A percentile compares a stretch with the other conserved stretches of the same genome.
These are phyloP conservation scores for Eutolmus rufibarbis DNA, from an alignment of 2,888 invertebrate species.

Conservation along the genomic window DNA sequence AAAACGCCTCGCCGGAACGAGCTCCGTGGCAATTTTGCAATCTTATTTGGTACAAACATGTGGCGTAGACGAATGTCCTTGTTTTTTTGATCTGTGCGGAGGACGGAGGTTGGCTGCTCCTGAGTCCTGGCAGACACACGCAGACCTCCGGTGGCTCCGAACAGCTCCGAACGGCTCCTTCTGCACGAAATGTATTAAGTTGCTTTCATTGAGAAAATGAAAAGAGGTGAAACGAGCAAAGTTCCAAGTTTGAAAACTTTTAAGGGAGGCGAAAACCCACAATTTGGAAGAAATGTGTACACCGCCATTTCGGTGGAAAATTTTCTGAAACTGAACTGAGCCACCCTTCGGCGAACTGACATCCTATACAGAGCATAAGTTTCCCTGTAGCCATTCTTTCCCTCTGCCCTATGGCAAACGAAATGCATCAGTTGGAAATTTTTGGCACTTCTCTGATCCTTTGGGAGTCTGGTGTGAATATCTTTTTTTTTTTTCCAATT, in stretches of 20 bases:
- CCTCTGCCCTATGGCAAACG: background rate
- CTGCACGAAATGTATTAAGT: background rate
- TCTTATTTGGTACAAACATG: slow-evolving; percentile 39
- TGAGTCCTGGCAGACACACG: background rate
- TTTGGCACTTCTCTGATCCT: slow-evolving; percentile 33
- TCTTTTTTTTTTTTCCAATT: slow-evolving; percentile 16
- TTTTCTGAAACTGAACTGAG: background rate
- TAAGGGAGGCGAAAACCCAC: slow-evolving; percentile 22
- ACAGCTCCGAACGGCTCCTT: background rate
- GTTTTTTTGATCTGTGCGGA: slow-evolving; percentile 7
- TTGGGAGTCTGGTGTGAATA: slow-evolving; percentile 34
- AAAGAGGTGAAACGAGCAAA: slow-evolving; percentile 39
- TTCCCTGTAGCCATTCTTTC: background rate
- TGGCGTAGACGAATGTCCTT: slow-evolving; percentile 29
- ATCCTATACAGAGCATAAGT: background rate
- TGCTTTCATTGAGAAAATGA: slow-evolving; percentile 39
- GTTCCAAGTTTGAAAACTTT: slow-evolving; percentile 40
- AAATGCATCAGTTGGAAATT: slow-evolving; percentile 32
- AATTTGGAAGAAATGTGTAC: slow-evolving; percentile 37
- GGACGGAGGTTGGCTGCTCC: background rate
- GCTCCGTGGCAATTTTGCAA: slow-evolving; percentile 30
- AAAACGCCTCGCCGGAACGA: background rate
- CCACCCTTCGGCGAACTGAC: background rate
- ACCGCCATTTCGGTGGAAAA: background rate
- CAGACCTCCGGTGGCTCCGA: background rate